phyloP scores from a whole-genome alignment of 2,797 vertebrate genomes.

The Pelochelys cantorii region DNA sequence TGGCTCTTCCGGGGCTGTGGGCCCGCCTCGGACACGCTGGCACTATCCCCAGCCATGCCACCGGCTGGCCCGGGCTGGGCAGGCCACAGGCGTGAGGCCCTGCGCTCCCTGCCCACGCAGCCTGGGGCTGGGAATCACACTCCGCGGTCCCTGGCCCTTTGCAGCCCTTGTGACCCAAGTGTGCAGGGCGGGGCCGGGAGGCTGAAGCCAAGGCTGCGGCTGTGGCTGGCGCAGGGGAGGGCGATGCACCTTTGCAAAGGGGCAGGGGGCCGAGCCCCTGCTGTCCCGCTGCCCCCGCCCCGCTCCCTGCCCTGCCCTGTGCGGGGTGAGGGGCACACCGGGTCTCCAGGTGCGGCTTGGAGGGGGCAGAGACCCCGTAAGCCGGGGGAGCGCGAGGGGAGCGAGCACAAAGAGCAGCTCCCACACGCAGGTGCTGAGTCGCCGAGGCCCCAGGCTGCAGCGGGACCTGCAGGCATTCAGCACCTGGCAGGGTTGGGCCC shows the following conservation, averaged over 20 bases:
- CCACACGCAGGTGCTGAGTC: neutral
- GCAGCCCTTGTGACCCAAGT: neutral
- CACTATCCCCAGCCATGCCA: fast-evolving
- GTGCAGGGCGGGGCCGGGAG: neutral
- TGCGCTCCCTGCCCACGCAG: fast-evolving
- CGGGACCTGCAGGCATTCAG: neutral
- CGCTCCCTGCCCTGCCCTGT: neutral
- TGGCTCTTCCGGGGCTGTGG: neutral
- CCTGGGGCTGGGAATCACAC: fast-evolving
- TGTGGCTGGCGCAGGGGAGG: neutral
- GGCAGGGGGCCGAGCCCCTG: neutral
- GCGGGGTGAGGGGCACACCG: neutral
- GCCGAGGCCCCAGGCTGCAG: neutral
- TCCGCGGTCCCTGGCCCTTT: neutral
- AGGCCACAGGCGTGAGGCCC: neutral
- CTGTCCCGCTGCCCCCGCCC: too few species aligned
- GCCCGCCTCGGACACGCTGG: fast-evolving
- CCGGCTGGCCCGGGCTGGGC: neutral
- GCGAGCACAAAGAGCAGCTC: neutral
- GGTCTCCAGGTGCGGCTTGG: neutral
- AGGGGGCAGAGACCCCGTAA: neutral
- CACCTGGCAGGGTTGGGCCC: neutral
- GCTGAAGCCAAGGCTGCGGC: neutral
- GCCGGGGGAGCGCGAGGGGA: neutral
- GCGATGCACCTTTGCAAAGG: neutral